Evolutionary conservation across 2,888 invertebrate species (phyloP).

Genomic region (Tillus elongatus): DNA sequence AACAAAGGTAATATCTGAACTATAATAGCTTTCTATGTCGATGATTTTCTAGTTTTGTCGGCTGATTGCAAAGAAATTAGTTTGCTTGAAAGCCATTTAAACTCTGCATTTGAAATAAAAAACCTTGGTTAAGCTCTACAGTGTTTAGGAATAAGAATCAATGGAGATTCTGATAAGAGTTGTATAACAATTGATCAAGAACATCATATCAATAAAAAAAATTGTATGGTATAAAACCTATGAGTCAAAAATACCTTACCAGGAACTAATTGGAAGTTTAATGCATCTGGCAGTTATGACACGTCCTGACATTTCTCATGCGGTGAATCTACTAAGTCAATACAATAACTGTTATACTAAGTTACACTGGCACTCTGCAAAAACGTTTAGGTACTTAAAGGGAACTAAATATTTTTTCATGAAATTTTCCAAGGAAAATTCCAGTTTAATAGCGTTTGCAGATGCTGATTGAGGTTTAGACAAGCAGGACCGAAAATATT

Average conservation of each 20-base stretch:
- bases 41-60: constrained; percentile 13
- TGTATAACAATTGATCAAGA: constrained; percentile 8
- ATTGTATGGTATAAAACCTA: constrained; percentile 5
- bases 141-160: constrained; percentile 11
- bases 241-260: constrained; percentile 7
- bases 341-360: constrained; percentile 10
- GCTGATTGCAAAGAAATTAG: constrained; percentile 4
- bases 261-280: constrained; percentile 10
- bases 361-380: constrained; percentile 13
- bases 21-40: constrained; percentile 13
- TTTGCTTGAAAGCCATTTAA: background rate
- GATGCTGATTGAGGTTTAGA: constrained; percentile 13
- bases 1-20: constrained; percentile 11
- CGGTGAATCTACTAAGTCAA: constrained; percentile 11
- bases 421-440: constrained; percentile 7
- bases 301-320: constrained; percentile 10
- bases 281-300: too few species aligned
- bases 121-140: constrained; percentile 10
- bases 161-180: constrained; percentile 1
- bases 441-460: constrained; percentile 7
- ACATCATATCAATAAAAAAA: too few species aligned
- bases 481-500: constrained; percentile 9
- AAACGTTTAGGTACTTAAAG: constrained; percentile 12
- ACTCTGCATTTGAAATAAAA: constrained; percentile 10
- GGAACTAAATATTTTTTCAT: constrained; percentile 8